Percentiles rank a stretch among this genome's conserved stretches.
Evolutionary conservation across 2,113 vertebrate genomes (phyloP).

Genomic region (Nyctereutes procyonoides): DNA sequence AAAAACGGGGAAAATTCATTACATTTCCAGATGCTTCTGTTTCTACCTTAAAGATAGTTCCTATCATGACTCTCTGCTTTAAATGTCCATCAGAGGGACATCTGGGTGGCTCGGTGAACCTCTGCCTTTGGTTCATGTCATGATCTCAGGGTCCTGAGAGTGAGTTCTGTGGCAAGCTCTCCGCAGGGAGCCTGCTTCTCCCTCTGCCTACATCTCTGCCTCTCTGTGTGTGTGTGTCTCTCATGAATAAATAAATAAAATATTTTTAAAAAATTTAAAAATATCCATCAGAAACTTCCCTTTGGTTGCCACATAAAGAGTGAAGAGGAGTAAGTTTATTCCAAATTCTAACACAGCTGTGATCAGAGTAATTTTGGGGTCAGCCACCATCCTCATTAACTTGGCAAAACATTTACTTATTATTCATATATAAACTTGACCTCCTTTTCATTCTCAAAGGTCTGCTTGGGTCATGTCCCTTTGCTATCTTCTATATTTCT

Average conservation of each 20-base stretch:
- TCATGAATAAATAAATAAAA: too few relatives aligned
- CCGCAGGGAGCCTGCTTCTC: too few relatives aligned
- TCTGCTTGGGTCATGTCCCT: not conserved
- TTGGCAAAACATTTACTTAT: not conserved
- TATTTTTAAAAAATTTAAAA: not conserved
- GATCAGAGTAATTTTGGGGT: not conserved
- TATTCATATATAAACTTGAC: not conserved
- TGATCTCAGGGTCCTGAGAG: too few relatives aligned
- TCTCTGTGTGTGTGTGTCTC: too few relatives aligned
- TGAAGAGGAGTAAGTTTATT: not conserved
- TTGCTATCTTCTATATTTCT: not conserved
- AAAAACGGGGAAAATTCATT: not conserved
- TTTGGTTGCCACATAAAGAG: not conserved
- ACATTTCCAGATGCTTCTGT: not conserved
- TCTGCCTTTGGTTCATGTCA: too few relatives aligned
- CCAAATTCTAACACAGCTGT: not conserved
- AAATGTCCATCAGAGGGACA: not conserved
- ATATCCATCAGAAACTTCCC: not conserved
- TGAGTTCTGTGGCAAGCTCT: too few relatives aligned
- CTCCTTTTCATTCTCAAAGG: not conserved
- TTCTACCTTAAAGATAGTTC: not conserved
- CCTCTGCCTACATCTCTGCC: too few relatives aligned
- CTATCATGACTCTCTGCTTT: constrained; percentile 22
- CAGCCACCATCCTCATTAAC: not conserved
- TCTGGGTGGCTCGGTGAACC: too few relatives aligned